Evolutionary conservation across 1,140 invertebrate genomes (phyloP), one percentile per base, ranked within the genome.

Genomic region (Drosophila dunni): DNA sequence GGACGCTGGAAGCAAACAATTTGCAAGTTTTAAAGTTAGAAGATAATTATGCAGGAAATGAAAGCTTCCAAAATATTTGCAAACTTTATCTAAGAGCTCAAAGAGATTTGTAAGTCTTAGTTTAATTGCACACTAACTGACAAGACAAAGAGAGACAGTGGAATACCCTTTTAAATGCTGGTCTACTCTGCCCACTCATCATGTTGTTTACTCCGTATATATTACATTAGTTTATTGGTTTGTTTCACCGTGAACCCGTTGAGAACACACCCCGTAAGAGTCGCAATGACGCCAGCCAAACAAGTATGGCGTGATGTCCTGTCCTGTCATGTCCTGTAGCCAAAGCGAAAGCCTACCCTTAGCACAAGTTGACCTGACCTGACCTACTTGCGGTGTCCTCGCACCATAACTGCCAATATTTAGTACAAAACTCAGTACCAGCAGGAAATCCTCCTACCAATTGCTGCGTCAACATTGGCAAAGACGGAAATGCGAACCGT

Each of bases 311-410:
- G 79, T 88, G 83, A 88, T 79, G 76, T 46, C 73, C 36, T 29
- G 11, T 17, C 64, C 24, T 29, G 24, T 29, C 24, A 29, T 29
- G 24, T 29, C 24, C 24, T 6, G 24, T 29, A 29, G 53, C 66
- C 17, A 20, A 20, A 1, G 53, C 66, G 9, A 33, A 50, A 38
- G 57, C 24, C 46, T 62, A 63, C 34, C 33, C 13, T 7, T 51
- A 45, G 50, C 63, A 63, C 57, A 54, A 40, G 73, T 66, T 76
- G 80, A 79, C 80, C 78, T 71, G 62, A 72, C 62, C 67, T 79
- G 78, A 79, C 78, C 78, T 78, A 79, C 64, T 67, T 64, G 79
- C 42, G 78, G 42, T 75, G 81, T 60, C 77, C 76, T 81, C 45
- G 48, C n/a, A 17, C n/a, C 38, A 40, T 9, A 17, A 11, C 11